Conservation (phyloP, 2,888 invertebrate species). For the Serrognathus titanus region DNA sequence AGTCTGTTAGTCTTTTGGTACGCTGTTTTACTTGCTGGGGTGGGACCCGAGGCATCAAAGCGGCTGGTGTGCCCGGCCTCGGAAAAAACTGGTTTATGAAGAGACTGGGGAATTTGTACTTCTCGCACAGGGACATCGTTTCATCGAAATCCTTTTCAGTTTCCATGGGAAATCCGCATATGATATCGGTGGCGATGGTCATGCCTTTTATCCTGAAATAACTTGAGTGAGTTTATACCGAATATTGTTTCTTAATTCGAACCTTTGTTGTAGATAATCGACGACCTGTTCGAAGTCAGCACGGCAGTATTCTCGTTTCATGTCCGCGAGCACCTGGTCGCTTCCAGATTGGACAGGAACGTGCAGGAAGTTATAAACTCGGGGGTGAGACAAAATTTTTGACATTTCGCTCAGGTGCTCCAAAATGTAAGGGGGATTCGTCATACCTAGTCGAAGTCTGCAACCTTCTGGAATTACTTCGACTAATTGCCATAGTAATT, state of each 20-base stretch:
- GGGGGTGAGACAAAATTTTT: conserved; percentile 78
- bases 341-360: conserved; percentile 98
- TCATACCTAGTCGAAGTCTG: conserved; percentile 90
- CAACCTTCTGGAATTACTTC: conserved; percentile 72
- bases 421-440: conserved; percentile 96
- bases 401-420: conserved; percentile 91
- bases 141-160: conserved; percentile 85
- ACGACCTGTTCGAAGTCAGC: conserved; percentile 88
- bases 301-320: conserved; percentile 93
- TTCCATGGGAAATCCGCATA: conserved; percentile 98
- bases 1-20: conserved; percentile 81
- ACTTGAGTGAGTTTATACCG: not conserved
- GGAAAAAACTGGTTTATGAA: conserved; percentile 99
- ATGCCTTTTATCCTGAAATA: conserved; percentile 74
- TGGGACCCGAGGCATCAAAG: conserved; percentile 80
- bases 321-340: conserved; percentile 87
- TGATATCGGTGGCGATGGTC: conserved; percentile 96
- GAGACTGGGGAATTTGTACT: conserved; percentile 87
- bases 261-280: conserved; percentile 73
- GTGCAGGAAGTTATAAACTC: conserved; percentile 94
- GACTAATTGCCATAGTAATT: conserved; percentile 81
- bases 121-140: conserved; percentile 76
- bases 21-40: conserved; percentile 84
- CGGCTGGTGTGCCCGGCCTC: conserved; percentile 94
- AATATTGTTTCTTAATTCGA: not conserved